Evolutionary conservation across 2,888 invertebrate species (phyloP).

Genomic region (Acleris holmiana): DNA sequence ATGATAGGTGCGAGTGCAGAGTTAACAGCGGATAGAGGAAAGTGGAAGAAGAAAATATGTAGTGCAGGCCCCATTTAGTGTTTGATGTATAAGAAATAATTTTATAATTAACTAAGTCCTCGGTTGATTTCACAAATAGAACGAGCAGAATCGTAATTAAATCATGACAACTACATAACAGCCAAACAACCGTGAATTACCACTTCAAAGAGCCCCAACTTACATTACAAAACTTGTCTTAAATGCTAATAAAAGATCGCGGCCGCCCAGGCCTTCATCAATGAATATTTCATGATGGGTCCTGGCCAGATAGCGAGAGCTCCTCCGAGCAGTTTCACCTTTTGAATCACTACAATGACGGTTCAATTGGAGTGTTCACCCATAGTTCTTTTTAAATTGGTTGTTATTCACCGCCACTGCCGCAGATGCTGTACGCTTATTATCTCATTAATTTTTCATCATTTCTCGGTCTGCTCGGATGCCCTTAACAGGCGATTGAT

Average conservation of each 20-base stretch:
- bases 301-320: slow-evolving; percentile 53
- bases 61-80: too few species aligned
- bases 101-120: not conserved
- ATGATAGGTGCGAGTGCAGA: too few species aligned
- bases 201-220: slow-evolving; percentile 58
- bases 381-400: slow-evolving; percentile 52
- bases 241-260: slow-evolving; percentile 72
- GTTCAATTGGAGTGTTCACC: slow-evolving; percentile 41
- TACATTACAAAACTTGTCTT: slow-evolving; percentile 72
- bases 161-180: slow-evolving; percentile 54
- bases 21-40: too few species aligned
- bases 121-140: slow-evolving; percentile 4
- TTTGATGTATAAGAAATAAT: too few species aligned
- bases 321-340: slow-evolving; percentile 41
- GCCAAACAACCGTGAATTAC: slow-evolving; percentile 50
- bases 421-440: slow-evolving; percentile 71
- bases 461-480: slow-evolving; percentile 50
- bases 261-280: slow-evolving; percentile 54
- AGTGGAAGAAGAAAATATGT: too few species aligned
- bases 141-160: slow-evolving; percentile 44
- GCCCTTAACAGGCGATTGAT: slow-evolving; percentile 56
- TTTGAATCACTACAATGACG: slow-evolving; percentile 35
- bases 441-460: slow-evolving; percentile 73
- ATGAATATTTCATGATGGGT: slow-evolving; percentile 73
- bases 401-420: slow-evolving; percentile 51